These are phyloP conservation scores for Antigone vipio DNA, from an alignment of 2,113 vertebrate genomes.

Conservation along the genomic window DNA sequence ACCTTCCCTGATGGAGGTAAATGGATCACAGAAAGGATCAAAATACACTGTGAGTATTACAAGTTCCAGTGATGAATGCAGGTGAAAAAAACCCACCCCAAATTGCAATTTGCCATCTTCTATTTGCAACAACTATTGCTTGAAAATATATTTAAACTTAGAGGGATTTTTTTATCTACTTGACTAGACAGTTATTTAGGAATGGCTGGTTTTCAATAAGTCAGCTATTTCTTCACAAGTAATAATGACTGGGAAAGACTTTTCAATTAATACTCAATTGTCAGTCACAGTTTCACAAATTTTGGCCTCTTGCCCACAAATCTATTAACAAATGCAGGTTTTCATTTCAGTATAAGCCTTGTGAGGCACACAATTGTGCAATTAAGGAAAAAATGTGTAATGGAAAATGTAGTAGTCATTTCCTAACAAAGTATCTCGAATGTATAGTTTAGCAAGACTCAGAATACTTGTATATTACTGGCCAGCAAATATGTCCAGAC, in stretches of 20 bases:
- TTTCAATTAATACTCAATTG: neutral
- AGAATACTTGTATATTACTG: neutral
- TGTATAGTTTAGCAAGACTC: neutral
- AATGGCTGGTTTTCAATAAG: neutral
- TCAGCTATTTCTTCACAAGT: neutral
- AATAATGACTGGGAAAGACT: neutral
- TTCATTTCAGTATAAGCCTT: neutral
- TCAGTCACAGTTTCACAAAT: neutral
- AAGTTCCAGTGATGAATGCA: neutral
- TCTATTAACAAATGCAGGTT: neutral
- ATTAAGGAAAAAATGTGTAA: neutral
- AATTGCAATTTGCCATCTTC: neutral
- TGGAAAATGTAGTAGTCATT: neutral
- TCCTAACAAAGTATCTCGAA: neutral
- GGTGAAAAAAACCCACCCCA: neutral
- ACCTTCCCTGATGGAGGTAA: neutral
- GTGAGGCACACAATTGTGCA: neutral
- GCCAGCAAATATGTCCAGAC: neutral
- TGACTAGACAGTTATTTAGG: neutral
- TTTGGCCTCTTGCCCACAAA: neutral
- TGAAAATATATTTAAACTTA: neutral
- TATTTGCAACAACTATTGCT: neutral
- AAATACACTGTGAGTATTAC: neutral
- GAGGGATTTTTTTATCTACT: neutral
- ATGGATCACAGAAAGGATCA: neutral